These are phyloP conservation scores for Caenorhabditis panamensis DNA, from an alignment of 2,888 invertebrate genomes.

Conservation along the genomic window DNA sequence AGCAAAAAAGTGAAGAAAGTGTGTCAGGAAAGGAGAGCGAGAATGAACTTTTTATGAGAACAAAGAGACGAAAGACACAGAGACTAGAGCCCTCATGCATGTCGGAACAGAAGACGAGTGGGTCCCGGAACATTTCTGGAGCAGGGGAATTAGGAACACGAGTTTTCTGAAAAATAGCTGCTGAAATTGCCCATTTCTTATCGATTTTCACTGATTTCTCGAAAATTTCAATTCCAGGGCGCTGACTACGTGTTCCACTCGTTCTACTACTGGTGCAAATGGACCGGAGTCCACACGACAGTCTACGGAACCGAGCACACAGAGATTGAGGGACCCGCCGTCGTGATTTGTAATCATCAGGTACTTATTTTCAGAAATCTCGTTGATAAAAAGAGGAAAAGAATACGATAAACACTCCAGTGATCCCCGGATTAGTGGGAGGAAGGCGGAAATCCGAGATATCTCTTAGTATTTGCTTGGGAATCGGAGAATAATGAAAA, in stretches of 20 bases:
- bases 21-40: background rate
- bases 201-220: background rate
- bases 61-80: slow-evolving; percentile 3
- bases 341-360: slow-evolving; percentile 73
- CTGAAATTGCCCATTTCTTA: no score
- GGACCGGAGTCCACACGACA: slow-evolving; percentile 69
- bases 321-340: slow-evolving; percentile 62
- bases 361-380: no score
- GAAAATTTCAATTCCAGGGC: slow-evolving; percentile 61
- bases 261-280: slow-evolving; percentile 67
- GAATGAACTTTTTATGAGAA: slow-evolving; percentile 33
- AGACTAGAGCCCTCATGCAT: slow-evolving; percentile 26
- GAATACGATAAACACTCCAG: background rate
- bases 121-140: no score
- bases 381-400: background rate
- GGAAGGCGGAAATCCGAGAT: background rate
- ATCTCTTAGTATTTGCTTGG: no score
- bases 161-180: background rate
- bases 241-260: slow-evolving; percentile 67
- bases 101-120: slow-evolving; percentile 38
- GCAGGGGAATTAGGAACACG: background rate
- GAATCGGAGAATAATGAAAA: background rate
- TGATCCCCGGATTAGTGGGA: background rate
- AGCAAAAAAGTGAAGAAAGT: slow-evolving; percentile 15
- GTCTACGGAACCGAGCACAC: slow-evolving; percentile 54